phyloP scores from a whole-genome alignment of 2,113 vertebrate species.

The Plecturocebus donacophilus region DNA sequence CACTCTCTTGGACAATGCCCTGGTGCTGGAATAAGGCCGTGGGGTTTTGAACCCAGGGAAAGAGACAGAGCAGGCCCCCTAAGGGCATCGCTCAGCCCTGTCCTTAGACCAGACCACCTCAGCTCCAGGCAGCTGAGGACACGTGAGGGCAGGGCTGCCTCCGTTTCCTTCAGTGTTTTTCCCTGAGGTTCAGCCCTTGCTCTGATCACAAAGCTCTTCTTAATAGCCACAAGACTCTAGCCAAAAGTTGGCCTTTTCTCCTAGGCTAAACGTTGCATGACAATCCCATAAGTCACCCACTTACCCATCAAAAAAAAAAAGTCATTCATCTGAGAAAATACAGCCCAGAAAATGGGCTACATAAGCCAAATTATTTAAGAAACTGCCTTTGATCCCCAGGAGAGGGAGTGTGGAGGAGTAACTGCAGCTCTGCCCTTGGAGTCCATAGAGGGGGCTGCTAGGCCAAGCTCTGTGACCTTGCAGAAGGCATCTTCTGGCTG shows the following conservation, averaged over 20 bases:
- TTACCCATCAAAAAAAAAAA: background rate
- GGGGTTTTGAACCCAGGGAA: background rate
- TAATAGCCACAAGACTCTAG: background rate
- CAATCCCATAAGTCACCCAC: background rate
- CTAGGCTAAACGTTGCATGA: background rate
- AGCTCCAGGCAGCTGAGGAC: accelerated
- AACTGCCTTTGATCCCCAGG: background rate
- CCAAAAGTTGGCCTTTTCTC: background rate
- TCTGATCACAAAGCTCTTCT: background rate
- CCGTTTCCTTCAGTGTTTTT: background rate
- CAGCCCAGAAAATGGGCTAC: background rate
- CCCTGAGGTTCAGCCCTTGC: background rate
- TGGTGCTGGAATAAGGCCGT: background rate
- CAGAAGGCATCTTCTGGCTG: background rate
- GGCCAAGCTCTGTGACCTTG: background rate
- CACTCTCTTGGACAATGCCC: background rate
- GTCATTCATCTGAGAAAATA: background rate
- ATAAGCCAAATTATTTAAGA: background rate
- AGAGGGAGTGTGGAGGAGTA: background rate
- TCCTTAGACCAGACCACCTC: background rate
- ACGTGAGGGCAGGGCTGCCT: background rate
- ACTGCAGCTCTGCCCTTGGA: background rate
- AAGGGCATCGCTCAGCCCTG: too few relatives aligned
- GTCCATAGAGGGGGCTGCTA: background rate
- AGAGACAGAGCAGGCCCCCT: background rate